Evolutionary conservation across 1,140 invertebrate species (phyloP).

Genomic region (Drosophila persimilis): DNA sequence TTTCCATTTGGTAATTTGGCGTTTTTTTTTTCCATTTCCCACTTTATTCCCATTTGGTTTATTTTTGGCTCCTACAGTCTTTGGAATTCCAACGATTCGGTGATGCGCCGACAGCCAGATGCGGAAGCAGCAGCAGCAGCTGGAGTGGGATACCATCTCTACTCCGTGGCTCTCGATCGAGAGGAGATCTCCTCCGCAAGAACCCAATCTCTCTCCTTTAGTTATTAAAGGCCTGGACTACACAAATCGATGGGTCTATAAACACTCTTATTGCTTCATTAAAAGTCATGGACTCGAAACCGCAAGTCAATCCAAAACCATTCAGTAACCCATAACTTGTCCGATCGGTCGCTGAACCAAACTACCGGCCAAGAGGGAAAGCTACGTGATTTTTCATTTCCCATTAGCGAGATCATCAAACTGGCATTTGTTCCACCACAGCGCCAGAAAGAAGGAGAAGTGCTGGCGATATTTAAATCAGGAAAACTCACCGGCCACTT

Average conservation of each 20-base stretch:
- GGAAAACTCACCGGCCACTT: slow-evolving; percentile 4
- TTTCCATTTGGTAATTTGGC: not conserved
- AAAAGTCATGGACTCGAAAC: slow-evolving; percentile 44
- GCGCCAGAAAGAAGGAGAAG: not conserved
- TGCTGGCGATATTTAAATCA: slow-evolving; percentile 44
- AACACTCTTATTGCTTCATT: slow-evolving; percentile 7
- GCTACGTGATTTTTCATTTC: slow-evolving; percentile 50
- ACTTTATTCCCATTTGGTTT: slow-evolving; percentile 15
- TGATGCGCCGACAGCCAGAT: no score
- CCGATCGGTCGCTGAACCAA: slow-evolving; percentile 14
- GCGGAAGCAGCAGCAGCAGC: no score
- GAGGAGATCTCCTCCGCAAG: no score
- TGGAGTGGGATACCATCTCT: no score
- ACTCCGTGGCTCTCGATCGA: no score
- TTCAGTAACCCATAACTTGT: slow-evolving; percentile 56
- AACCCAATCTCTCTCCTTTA: no score
- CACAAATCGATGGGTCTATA: no score
- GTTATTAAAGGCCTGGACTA: no score
- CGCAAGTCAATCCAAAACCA: slow-evolving; percentile 36
- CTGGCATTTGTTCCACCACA: slow-evolving; percentile 30
- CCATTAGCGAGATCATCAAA: slow-evolving; percentile 63
- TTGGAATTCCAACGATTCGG: no score
- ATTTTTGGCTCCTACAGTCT: slow-evolving; percentile 3
- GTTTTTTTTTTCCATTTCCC: slow-evolving; percentile 17
- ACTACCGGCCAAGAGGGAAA: slow-evolving; percentile 13